These are phyloP conservation scores for Nerophis lumbriciformis DNA, from an alignment of 2,113 vertebrate genomes.

Conservation along the genomic window DNA sequence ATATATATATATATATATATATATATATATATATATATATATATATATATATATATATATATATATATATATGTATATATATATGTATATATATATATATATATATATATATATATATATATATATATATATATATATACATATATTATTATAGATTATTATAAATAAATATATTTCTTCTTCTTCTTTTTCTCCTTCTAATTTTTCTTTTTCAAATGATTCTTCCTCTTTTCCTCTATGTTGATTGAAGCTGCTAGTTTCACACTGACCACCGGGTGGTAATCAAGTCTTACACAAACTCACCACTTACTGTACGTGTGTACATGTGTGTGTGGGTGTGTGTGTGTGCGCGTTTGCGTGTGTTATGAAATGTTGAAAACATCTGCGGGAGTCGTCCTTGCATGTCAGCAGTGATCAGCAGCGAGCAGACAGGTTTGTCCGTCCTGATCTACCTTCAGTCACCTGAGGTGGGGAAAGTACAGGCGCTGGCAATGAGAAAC, in stretches of 20 bases:
- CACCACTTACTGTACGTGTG: neutral
- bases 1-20: too few species aligned
- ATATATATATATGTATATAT: too few species aligned
- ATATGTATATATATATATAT: too few species aligned
- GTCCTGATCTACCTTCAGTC: conserved; percentile 46
- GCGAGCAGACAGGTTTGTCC: conserved; percentile 39
- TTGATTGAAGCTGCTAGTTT: neutral
- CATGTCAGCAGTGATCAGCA: conserved; percentile 40
- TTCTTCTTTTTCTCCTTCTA: too few species aligned
- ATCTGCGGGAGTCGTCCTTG: conserved; percentile 42
- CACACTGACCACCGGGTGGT: conserved; percentile 44
- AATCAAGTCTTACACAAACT: conserved; percentile 30
- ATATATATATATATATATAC: too few species aligned
- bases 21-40: too few species aligned
- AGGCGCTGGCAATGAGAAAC: conserved; percentile 51
- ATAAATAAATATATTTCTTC: too few species aligned
- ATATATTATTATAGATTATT: too few species aligned
- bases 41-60: too few species aligned
- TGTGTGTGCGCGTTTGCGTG: conserved; percentile 8
- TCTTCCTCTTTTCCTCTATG: too few species aligned
- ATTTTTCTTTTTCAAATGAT: too few species aligned
- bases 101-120: too few species aligned
- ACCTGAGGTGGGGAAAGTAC: conserved; percentile 60
- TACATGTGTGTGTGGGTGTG: neutral
- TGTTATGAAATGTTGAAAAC: conserved; percentile 37